phyloP scores from a whole-genome alignment of 2,113 vertebrate species.

The Ramphastos sulfuratus region DNA sequence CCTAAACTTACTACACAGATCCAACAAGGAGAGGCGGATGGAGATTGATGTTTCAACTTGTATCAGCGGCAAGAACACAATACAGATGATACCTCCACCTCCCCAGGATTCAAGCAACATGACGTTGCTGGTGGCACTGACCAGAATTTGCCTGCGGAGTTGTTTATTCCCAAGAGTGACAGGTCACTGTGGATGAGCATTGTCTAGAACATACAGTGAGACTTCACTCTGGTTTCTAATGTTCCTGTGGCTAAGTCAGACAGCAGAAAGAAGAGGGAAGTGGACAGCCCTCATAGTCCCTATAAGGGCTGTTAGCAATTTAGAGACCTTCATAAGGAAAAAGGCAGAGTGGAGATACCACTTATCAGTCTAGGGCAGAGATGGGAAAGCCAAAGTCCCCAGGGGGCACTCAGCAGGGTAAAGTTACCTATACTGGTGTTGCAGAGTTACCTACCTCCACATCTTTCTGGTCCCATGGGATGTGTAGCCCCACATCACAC shows the following conservation, averaged over 20 bases:
- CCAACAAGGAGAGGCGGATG: neutral
- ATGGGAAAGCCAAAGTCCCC: neutral
- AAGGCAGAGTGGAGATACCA: neutral
- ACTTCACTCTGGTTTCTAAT: neutral
- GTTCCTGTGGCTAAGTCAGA: neutral
- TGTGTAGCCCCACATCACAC: accelerated
- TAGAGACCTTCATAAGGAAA: neutral
- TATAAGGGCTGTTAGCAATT: neutral
- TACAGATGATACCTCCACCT: neutral
- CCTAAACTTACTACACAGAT: neutral
- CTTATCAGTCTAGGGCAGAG: neutral
- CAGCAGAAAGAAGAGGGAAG: neutral
- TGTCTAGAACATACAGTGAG: neutral
- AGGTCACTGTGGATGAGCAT: neutral
- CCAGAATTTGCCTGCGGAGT: neutral
- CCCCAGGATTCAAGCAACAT: neutral
- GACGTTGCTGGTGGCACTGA: neutral
- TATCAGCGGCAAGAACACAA: neutral
- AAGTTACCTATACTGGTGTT: neutral
- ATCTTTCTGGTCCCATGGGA: neutral
- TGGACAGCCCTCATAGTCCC: neutral
- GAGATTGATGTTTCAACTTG: neutral
- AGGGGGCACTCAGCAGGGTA: neutral
- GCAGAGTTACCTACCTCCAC: neutral
- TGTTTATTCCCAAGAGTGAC: neutral